Evolutionary conservation across 1,140 invertebrate genomes (phyloP).

Genomic region (Drosophila lowei): DNA sequence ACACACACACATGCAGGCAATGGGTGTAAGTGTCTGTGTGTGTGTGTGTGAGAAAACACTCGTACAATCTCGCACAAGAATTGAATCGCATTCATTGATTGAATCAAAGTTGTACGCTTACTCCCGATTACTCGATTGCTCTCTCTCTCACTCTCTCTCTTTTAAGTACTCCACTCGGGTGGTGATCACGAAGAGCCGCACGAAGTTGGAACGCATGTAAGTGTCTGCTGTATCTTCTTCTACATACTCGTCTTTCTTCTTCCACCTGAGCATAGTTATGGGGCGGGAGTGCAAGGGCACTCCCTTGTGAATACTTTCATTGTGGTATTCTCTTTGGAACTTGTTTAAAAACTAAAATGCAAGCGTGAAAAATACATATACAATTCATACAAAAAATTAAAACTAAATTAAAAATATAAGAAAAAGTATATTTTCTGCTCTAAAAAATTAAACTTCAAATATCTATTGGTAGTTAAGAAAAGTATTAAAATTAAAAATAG

Average conservation of each 20-base stretch:
- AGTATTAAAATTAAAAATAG: too few relatives aligned
- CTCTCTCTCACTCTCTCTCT: slow-evolving; percentile 9
- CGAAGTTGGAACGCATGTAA: slow-evolving; percentile 22
- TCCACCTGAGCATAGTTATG: slow-evolving; percentile 9
- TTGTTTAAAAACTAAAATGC: too few relatives aligned
- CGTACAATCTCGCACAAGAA: slow-evolving; percentile 27
- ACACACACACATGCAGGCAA: slow-evolving; percentile 41
- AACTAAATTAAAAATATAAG: too few relatives aligned
- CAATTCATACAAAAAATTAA: too few relatives aligned
- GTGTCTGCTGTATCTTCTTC: slow-evolving; percentile 7
- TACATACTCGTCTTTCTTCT: slow-evolving; percentile 11
- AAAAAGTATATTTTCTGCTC: too few relatives aligned
- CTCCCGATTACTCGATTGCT: slow-evolving; percentile 13
- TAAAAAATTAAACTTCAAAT: too few relatives aligned
- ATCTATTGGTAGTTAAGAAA: too few relatives aligned
- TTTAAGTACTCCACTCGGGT: too few relatives aligned
- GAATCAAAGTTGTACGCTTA: neutral
- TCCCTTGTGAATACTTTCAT: too few relatives aligned
- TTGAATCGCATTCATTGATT: slow-evolving; percentile 28
- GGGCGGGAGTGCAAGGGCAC: neutral
- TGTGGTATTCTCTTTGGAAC: too few relatives aligned
- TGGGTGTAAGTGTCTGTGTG: slow-evolving; percentile 1
- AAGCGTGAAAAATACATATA: too few relatives aligned
- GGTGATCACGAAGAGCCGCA: slow-evolving; percentile 21
- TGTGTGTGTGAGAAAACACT: neutral